phyloP scores from a whole-genome alignment of 1,140 invertebrate species.

The Oedothorax gibbosus region DNA sequence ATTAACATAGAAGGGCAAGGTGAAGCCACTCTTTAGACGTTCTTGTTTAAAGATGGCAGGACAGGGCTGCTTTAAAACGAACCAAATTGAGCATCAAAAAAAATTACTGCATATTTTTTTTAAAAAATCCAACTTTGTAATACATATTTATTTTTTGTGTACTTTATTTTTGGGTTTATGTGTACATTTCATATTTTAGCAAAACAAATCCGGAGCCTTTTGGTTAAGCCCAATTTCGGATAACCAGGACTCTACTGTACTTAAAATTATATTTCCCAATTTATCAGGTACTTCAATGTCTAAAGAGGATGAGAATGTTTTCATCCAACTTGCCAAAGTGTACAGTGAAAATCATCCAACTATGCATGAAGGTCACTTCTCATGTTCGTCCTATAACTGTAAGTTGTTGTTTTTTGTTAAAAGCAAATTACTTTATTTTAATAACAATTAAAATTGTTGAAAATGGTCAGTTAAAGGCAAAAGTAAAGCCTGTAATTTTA shows the following conservation, averaged over 20 bases:
- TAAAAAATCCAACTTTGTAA: no score
- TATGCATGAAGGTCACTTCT: constrained; percentile 38
- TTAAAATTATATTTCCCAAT: neutral
- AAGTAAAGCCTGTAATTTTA: neutral
- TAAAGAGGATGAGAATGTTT: constrained; percentile 34
- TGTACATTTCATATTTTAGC: neutral
- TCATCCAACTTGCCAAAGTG: constrained; percentile 33
- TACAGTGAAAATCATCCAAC: constrained; percentile 40
- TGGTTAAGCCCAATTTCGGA: no score
- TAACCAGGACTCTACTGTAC: no score
- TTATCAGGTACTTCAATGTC: constrained; percentile 13
- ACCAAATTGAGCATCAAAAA: no score
- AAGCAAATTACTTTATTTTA: neutral
- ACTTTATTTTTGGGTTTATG: neutral
- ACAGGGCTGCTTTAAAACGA: no score
- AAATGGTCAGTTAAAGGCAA: no score
- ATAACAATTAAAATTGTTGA: neutral
- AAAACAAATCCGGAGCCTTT: no score
- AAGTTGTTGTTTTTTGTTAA: constrained; percentile 9
- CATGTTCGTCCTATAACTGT: constrained; percentile 34
- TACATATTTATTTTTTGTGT: neutral
- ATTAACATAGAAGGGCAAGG: no score
- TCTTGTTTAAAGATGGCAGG: no score
- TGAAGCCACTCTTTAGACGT: no score
- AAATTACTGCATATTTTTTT: no score